Base-by-base conservation (phyloP, 2,113 vertebrate genomes). In the Zosterops pallidus region DNA sequence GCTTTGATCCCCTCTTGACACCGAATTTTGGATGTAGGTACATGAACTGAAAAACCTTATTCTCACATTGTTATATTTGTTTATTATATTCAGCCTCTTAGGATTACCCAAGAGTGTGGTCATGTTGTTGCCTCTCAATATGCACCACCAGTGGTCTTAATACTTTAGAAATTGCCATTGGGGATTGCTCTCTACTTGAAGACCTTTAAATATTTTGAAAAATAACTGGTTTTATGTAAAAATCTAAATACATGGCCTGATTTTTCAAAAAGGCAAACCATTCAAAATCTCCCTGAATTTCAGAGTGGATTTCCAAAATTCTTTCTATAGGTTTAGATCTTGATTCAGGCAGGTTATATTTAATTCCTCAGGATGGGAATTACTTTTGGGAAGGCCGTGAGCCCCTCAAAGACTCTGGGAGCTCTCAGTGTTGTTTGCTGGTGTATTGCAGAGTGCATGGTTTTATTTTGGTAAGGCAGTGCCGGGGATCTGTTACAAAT, bases 381-480 rank as follows among this genome's bases (percentile, higher is more conserved):
- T 6, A 23, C 35, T 55, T 69, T 9, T 1, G 5, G 52, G n/a
- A 26, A 1, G 2, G 26, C 57, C 0, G 0, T 3, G 15, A 72
- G 55, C 37, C 64, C 33, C n/a, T 23, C 0, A 0, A 17, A 69
- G 46, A 8, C 46, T 67, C 41, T 0, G 0, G 67, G 68, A 80
- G 39, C 68, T 64, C 0, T 0, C 9, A 4, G 59, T 0, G 0
- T 26, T 69, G 31, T 81, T 62, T 53, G 12, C n/a, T 3, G 33
- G 12, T 42, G 35, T 25, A 18, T 53, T 55, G 60, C 37, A 53
- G 52, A 57, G 37, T 0, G 0, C 28, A 1, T 1, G 0, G 46
- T 49, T 85, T 57, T 49, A 11, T 74, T 64, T 84, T 77, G 76
- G 71, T 31, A 9, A 26, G 10, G 41, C n/a, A 9, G 77, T 15